phyloP scores from a whole-genome alignment of 2,113 vertebrate species.

The Bubo blakistoni region DNA sequence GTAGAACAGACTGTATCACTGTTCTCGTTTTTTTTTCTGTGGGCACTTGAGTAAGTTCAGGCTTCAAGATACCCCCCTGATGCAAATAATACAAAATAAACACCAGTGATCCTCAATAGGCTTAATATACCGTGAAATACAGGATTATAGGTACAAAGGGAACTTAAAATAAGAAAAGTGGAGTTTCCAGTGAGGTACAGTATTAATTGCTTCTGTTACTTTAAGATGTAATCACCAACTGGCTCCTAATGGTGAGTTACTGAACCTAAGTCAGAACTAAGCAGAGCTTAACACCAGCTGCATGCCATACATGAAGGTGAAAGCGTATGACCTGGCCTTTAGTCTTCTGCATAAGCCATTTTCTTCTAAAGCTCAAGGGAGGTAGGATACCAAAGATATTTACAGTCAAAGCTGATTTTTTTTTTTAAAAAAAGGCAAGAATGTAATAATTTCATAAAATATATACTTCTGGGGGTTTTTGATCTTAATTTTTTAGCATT shows the following conservation, averaged over 20 bases:
- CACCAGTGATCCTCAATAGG: not conserved
- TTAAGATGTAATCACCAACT: not conserved
- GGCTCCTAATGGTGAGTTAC: not conserved
- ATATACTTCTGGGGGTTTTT: not conserved
- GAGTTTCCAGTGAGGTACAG: not conserved
- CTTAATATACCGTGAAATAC: not conserved
- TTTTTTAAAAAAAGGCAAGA: not conserved
- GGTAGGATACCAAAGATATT: not conserved
- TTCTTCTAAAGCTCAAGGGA: not conserved
- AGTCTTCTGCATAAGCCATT: not conserved
- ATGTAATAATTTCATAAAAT: not conserved
- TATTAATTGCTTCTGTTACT: not conserved
- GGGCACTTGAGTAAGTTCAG: not conserved
- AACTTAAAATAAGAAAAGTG: not conserved
- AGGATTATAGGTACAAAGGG: not conserved
- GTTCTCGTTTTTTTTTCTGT: fast-evolving
- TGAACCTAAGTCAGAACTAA: not conserved
- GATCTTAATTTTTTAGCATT: not conserved
- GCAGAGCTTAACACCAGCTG: not conserved
- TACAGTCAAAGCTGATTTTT: not conserved
- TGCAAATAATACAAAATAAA: not conserved
- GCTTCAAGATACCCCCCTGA: not conserved
- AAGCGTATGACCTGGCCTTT: not conserved
- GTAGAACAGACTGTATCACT: not conserved
- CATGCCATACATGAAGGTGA: not conserved